Percentiles rank a stretch among this genome's conserved stretches.
phyloP scores from a whole-genome alignment of 1,140 invertebrate genomes.

The Prorops nasuta region DNA sequence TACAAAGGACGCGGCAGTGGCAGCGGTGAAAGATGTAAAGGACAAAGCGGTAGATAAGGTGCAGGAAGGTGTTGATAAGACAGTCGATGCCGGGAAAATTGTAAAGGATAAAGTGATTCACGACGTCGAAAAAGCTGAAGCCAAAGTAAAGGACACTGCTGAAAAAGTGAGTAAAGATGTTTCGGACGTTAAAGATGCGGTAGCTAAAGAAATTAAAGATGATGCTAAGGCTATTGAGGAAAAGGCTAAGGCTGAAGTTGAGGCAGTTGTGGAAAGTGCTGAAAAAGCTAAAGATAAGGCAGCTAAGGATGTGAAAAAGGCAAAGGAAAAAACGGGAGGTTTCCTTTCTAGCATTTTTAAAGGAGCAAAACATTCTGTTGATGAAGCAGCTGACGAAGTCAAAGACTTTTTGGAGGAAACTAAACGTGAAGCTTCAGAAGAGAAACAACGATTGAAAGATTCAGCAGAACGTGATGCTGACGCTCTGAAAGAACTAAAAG shows the following conservation, averaged over 20 bases:
- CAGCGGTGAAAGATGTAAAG: constrained; percentile 1
- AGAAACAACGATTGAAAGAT: constrained; percentile 15
- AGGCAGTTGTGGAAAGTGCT: not conserved
- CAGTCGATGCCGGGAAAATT: too few relatives aligned
- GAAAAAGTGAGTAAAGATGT: constrained; percentile 5
- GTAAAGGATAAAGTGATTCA: constrained; percentile 9
- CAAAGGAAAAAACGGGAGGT: constrained; percentile 3
- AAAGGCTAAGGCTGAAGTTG: not conserved
- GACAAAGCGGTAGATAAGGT: not conserved
- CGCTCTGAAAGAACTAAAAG: constrained; percentile 4
- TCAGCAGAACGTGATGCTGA: constrained; percentile 26
- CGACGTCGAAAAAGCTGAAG: not conserved
- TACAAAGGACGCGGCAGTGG: not conserved
- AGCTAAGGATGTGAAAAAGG: constrained; percentile 6
- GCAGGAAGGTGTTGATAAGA: not conserved
- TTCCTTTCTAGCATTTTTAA: constrained; percentile 33
- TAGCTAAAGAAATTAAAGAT: too few relatives aligned
- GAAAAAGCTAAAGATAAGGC: constrained; percentile 1
- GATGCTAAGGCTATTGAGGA: not conserved
- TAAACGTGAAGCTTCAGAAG: constrained; percentile 19
- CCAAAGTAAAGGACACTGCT: constrained; percentile 3
- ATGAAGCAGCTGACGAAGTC: constrained; percentile 38
- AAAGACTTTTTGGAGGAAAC: constrained; percentile 35
- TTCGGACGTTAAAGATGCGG: too few relatives aligned
- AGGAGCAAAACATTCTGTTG: constrained; percentile 38